Percentiles rank a stretch among this genome's conserved stretches.
These are phyloP conservation scores for Ceramica pisi DNA, from an alignment of 2,888 invertebrate species.

Conservation along the genomic window DNA sequence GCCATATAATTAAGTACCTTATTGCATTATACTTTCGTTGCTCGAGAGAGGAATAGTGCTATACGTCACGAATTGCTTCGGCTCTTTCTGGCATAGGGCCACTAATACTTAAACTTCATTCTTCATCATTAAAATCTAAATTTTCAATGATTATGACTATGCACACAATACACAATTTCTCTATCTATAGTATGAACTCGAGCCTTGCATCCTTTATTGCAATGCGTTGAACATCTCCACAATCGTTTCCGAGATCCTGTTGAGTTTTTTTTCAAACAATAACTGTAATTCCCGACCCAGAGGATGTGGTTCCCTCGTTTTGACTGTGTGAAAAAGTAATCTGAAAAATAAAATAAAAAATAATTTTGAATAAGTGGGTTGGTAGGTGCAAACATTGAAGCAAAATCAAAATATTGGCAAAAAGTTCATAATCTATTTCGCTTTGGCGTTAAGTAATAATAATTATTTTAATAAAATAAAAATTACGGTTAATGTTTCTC, in stretches of 20 bases:
- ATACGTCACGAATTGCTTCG: too few species aligned
- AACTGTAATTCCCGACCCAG: slow-evolving; percentile 32
- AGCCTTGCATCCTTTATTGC: slow-evolving; percentile 61
- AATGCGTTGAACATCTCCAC: slow-evolving; percentile 67
- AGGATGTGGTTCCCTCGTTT: slow-evolving; percentile 40
- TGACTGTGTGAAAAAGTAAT: slow-evolving; percentile 32
- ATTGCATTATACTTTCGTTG: background rate
- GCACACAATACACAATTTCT: slow-evolving; percentile 12
- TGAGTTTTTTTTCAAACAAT: slow-evolving; percentile 37
- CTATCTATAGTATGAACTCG: slow-evolving; percentile 41
- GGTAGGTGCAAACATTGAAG: background rate
- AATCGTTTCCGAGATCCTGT: slow-evolving; percentile 33
- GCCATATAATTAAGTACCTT: background rate
- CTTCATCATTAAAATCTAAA: background rate
- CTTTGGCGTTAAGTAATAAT: background rate
- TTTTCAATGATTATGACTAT: slow-evolving; percentile 43
- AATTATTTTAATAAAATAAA: background rate
- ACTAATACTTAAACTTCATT: background rate
- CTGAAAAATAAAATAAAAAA: slow-evolving; percentile 31
- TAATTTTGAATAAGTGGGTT: too few species aligned
- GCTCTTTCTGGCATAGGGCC: too few species aligned
- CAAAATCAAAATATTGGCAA: background rate
- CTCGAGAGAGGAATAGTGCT: too few species aligned
- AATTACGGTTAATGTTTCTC: background rate
- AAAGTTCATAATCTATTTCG: background rate